A percentile compares a stretch with the other conserved stretches of the same genome.
phyloP scores from a whole-genome alignment of 1,140 invertebrate species.

The Ericerus pela region DNA sequence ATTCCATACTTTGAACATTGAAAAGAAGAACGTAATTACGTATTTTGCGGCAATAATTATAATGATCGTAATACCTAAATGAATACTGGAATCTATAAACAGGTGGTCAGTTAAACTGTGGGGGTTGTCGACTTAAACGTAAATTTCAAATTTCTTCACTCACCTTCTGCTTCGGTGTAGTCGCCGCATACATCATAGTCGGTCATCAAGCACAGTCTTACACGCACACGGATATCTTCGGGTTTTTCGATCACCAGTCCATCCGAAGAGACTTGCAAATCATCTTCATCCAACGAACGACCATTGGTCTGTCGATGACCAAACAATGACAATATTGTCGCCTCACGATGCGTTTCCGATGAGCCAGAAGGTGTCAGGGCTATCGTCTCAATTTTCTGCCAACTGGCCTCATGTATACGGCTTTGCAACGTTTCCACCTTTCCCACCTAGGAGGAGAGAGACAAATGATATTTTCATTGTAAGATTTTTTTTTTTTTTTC shows the following conservation, averaged over 20 bases:
- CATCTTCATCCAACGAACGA: slow-evolving; percentile 22
- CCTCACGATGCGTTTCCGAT: slow-evolving; percentile 48
- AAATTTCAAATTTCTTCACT: slow-evolving; percentile 39
- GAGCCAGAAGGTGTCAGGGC: slow-evolving; percentile 49
- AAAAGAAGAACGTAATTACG: neutral
- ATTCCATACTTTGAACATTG: no score
- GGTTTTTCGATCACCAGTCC: slow-evolving; percentile 33
- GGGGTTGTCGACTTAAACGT: no score
- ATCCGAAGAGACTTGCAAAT: slow-evolving; percentile 22
- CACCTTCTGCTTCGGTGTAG: slow-evolving; percentile 62
- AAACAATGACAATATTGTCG: slow-evolving; percentile 27
- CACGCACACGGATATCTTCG: slow-evolving; percentile 49
- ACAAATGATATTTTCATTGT: no score
- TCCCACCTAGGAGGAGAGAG: slow-evolving; percentile 20
- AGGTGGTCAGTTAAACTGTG: no score
- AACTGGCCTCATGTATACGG: slow-evolving; percentile 36
- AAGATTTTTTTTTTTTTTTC: no score
- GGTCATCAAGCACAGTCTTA: slow-evolving; percentile 59
- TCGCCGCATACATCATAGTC: slow-evolving; percentile 68
- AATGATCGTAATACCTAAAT: no score
- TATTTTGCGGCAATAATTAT: no score
- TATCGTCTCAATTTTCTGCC: slow-evolving; percentile 53
- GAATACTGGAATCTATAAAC: no score
- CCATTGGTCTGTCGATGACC: slow-evolving; percentile 27
- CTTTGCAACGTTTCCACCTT: slow-evolving; percentile 32